phyloP scores from a whole-genome alignment of 2,113 vertebrate genomes.

The Grus americana region DNA sequence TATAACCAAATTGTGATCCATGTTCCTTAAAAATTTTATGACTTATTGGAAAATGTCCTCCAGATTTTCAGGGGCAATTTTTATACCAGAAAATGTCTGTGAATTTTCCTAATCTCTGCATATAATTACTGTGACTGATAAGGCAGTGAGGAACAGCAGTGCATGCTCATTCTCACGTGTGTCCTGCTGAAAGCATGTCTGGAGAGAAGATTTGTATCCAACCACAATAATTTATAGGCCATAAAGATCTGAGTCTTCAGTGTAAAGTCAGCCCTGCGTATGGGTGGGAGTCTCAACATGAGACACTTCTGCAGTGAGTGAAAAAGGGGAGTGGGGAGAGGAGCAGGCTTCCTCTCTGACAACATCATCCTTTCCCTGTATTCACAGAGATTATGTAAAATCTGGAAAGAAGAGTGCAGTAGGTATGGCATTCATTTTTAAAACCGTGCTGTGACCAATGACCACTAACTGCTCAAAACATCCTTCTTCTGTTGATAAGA shows the following conservation, averaged over 20 bases:
- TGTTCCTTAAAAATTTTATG: slow-evolving; percentile 1
- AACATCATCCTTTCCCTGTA: not conserved
- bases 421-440: not conserved
- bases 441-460: not conserved
- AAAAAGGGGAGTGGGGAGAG: not conserved
- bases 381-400: not conserved
- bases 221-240: slow-evolving; percentile 1
- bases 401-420: not conserved
- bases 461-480: not conserved
- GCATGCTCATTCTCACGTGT: not conserved
- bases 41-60: slow-evolving; percentile 1
- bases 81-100: not conserved
- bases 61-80: not conserved
- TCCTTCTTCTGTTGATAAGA: not conserved
- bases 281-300: not conserved
- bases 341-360: not conserved
- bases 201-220: not conserved
- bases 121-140: not conserved
- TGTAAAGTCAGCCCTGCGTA: not conserved
- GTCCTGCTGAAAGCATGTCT: not conserved
- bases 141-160: not conserved
- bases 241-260: not conserved
- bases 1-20: not conserved
- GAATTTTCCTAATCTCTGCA: not conserved
- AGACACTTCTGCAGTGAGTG: not conserved